These are phyloP conservation scores for Sarcophilus harrisii DNA, from an alignment of 2,797 vertebrate species.

Conservation along the genomic window DNA sequence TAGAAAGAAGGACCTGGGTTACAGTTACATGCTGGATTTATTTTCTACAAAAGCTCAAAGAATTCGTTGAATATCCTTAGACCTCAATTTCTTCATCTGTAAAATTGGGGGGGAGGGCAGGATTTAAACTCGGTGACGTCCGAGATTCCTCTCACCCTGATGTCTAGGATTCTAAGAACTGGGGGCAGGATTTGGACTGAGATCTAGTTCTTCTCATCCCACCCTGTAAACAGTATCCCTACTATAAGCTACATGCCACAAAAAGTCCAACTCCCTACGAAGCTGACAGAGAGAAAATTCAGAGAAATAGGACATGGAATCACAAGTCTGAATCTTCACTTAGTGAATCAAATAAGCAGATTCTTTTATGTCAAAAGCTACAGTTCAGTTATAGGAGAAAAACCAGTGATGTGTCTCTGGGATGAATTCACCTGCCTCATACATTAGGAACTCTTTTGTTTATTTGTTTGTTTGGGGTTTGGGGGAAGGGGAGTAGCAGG, in stretches of 20 bases:
- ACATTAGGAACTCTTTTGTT: neutral
- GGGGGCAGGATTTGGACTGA: neutral
- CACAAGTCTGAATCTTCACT: neutral
- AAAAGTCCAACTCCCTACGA: neutral
- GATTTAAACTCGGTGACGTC: neutral
- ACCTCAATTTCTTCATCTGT: neutral
- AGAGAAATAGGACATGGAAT: neutral
- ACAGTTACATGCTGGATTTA: neutral
- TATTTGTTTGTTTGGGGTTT: neutral
- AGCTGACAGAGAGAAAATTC: neutral
- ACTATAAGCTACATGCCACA: neutral
- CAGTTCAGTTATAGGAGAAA: neutral
- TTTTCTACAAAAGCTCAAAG: neutral
- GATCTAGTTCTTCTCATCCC: neutral
- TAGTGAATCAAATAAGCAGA: neutral
- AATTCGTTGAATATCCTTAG: neutral
- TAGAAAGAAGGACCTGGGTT: neutral
- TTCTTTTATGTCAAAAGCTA: neutral
- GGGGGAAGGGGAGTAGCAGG: neutral
- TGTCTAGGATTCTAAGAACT: neutral
- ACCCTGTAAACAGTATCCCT: neutral
- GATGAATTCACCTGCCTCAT: neutral
- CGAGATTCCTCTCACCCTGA: neutral
- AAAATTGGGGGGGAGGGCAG: neutral
- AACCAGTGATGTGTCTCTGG: neutral